phyloP scores from a whole-genome alignment of 1,140 invertebrate genomes.

The Bombus sylvicola region DNA sequence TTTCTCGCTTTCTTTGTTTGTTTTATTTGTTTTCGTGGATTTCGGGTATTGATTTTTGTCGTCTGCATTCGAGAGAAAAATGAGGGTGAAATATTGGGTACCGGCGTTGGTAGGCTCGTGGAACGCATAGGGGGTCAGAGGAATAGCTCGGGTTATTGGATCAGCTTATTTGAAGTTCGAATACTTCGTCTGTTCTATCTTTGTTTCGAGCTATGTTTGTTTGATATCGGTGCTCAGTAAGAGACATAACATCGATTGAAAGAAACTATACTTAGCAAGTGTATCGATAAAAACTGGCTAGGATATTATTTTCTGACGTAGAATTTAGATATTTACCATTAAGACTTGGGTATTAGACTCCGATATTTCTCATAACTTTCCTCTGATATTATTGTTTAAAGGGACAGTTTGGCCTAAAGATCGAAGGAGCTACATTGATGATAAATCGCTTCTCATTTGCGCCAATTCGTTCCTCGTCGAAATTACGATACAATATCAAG shows the following conservation, averaged over 20 bases:
- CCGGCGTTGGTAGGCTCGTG: neutral
- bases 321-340: no score
- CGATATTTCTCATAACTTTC: neutral
- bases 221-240: no score
- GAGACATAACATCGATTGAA: neutral
- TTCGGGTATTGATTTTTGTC: constrained; percentile 6
- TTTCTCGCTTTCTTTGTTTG: no score
- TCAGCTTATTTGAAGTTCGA: neutral
- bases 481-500: neutral
- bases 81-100: neutral
- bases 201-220: no score
- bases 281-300: neutral
- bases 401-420: neutral
- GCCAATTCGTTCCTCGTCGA: neutral
- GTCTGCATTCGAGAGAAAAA: neutral
- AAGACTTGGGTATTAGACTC: no score
- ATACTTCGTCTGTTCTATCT: neutral
- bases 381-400: neutral
- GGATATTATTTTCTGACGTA: neutral
- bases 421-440: neutral
- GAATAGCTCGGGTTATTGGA: neutral
- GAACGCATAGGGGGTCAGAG: neutral
- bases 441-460: neutral
- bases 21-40: neutral
- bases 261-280: no score